Conservation (phyloP, 1,140 invertebrate genomes). For the Philaenus spumarius region DNA sequence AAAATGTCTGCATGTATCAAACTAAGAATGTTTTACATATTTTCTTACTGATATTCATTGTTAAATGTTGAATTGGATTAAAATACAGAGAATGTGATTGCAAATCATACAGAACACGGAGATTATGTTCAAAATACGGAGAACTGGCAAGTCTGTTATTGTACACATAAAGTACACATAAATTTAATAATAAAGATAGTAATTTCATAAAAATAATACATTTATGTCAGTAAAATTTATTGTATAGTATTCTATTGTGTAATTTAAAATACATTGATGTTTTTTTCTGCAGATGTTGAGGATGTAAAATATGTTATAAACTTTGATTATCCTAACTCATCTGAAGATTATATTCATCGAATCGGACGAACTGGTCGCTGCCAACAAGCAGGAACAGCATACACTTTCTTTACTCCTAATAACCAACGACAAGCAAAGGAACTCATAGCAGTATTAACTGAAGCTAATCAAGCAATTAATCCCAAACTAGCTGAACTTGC, state of each 20-base stretch:
- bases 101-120: no score
- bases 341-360: constrained; percentile 99
- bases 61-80: no score
- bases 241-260: no score
- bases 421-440: constrained; percentile 92
- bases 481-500: constrained; percentile 60
- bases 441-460: constrained; percentile 83
- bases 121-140: no score
- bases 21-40: no score
- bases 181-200: no score
- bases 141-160: no score
- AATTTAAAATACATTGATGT: constrained; percentile 1
- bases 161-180: background rate
- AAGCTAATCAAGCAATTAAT: constrained; percentile 90
- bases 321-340: constrained; percentile 98
- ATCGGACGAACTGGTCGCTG: constrained; percentile 96
- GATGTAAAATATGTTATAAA: constrained; percentile 99
- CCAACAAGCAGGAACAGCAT: constrained; percentile 93
- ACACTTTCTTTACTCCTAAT: constrained; percentile 94
- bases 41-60: no score
- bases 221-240: no score
- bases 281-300: constrained; percentile 81
- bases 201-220: no score
- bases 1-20: no score
- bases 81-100: no score